A percentile compares a stretch with the other conserved stretches of the same genome.
phyloP scores from a whole-genome alignment of 1,140 invertebrate species.

The Homarus americanus region DNA sequence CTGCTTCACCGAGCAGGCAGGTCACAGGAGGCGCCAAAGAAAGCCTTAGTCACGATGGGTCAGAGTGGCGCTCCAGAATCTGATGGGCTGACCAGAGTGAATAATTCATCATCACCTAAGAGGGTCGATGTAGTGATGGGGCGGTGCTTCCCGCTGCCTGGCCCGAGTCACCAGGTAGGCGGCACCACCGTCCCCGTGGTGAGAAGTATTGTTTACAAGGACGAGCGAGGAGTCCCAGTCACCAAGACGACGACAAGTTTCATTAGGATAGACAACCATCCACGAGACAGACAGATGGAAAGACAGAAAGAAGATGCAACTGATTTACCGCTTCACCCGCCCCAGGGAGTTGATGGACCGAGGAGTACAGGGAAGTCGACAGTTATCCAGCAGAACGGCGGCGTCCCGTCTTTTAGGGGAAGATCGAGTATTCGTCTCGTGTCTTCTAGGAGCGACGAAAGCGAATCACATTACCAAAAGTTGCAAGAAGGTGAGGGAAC shows the following conservation, averaged over 20 bases:
- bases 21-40: background rate
- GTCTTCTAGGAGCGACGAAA: background rate
- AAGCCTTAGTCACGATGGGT: background rate
- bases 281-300: background rate
- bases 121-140: slow-evolving; percentile 51
- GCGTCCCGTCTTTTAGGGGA: background rate
- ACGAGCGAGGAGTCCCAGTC: background rate
- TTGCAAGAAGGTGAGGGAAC: background rate
- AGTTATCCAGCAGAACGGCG: background rate
- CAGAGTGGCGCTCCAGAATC: background rate
- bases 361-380: no score
- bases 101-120: background rate
- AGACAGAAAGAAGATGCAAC: background rate
- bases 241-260: slow-evolving; percentile 2
- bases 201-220: slow-evolving; percentile 28
- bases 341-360: no score
- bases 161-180: background rate
- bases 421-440: no score
- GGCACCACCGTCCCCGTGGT: slow-evolving; percentile 4
- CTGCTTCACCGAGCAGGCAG: background rate
- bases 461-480: background rate
- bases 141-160: slow-evolving; percentile 42
- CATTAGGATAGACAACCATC: background rate
- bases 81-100: background rate
- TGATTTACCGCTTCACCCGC: background rate